phyloP scores from a whole-genome alignment of 2,797 vertebrate species.

The Ceryle rudis region DNA sequence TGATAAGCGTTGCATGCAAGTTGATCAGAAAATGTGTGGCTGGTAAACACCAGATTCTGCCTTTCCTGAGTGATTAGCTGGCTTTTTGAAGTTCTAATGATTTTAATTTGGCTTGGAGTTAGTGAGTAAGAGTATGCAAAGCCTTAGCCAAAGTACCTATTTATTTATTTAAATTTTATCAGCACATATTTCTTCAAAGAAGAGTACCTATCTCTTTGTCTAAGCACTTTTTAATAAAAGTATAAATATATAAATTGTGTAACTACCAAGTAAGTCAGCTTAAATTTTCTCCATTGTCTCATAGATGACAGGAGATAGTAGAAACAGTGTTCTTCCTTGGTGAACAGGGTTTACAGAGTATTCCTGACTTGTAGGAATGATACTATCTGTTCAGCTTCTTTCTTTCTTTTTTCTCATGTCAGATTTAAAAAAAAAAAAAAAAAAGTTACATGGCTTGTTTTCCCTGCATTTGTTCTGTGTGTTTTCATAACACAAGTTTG shows the following conservation, averaged over 20 bases:
- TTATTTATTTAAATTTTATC: conserved; percentile 75
- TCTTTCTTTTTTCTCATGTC: not conserved
- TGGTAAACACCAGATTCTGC: conserved; percentile 62
- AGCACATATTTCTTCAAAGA: conserved; percentile 57
- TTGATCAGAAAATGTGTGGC: conserved; percentile 47
- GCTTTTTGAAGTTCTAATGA: conserved; percentile 60
- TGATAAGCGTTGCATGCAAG: not conserved
- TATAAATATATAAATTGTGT: conserved; percentile 9
- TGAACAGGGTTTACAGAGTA: not conserved
- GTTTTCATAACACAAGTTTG: not conserved
- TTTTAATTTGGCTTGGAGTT: conserved; percentile 70
- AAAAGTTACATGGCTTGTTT: not conserved
- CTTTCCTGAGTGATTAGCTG: conserved; percentile 58
- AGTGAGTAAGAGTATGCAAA: conserved; percentile 71
- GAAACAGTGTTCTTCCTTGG: not conserved
- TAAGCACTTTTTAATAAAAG: conserved; percentile 41
- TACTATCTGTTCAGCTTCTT: not conserved
- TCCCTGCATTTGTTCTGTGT: not conserved
- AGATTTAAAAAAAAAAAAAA: not conserved
- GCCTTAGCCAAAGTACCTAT: conserved; percentile 64
- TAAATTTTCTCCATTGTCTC: conserved; percentile 21
- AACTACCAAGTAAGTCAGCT: not conserved
- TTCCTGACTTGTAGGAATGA: not conserved
- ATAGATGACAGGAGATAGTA: conserved; percentile 7
- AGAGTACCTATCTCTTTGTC: conserved; percentile 63